Conservation (phyloP, 2,888 invertebrate species). For the Yponomeuta sedellus region DNA sequence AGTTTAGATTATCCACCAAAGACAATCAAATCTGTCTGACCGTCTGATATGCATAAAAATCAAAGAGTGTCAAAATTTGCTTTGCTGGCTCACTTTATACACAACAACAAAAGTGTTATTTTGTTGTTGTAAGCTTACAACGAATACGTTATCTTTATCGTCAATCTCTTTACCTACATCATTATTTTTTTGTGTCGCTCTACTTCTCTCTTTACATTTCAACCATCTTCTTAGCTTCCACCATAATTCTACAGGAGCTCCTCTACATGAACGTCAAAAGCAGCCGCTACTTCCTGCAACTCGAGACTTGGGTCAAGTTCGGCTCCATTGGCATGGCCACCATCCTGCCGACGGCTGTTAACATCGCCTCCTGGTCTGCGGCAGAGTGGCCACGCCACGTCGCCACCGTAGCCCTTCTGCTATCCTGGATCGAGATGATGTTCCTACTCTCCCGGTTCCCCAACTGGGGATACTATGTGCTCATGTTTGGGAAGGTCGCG, state of each 20-base stretch:
- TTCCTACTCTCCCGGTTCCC: slow-evolving; percentile 75
- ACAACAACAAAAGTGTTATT: too few species aligned
- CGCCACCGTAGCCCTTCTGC: slow-evolving; percentile 67
- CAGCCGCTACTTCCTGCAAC: slow-evolving; percentile 66
- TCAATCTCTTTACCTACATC: too few species aligned
- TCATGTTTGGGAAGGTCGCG: slow-evolving; percentile 79
- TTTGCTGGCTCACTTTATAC: too few species aligned
- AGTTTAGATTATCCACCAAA: too few species aligned
- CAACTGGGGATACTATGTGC: slow-evolving; percentile 75
- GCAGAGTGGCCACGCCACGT: slow-evolving; percentile 67
- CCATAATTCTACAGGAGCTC: slow-evolving; percentile 53
- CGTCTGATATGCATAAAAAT: too few species aligned
- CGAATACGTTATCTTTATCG: too few species aligned
- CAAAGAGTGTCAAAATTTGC: too few species aligned
- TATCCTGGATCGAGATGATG: slow-evolving; percentile 76
- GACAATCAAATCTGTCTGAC: too few species aligned
- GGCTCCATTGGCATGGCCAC: slow-evolving; percentile 60
- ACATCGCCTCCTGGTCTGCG: slow-evolving; percentile 32
- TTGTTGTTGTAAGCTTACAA: too few species aligned
- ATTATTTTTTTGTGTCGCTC: not conserved
- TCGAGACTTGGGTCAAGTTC: slow-evolving; percentile 77
- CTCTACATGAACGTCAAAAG: slow-evolving; percentile 69
- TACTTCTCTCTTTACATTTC: not conserved
- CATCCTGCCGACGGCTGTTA: slow-evolving; percentile 52
- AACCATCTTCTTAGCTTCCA: too few species aligned